Conservation (phyloP, 2,797 vertebrate species). For the Anisognathus igniventris region DNA sequence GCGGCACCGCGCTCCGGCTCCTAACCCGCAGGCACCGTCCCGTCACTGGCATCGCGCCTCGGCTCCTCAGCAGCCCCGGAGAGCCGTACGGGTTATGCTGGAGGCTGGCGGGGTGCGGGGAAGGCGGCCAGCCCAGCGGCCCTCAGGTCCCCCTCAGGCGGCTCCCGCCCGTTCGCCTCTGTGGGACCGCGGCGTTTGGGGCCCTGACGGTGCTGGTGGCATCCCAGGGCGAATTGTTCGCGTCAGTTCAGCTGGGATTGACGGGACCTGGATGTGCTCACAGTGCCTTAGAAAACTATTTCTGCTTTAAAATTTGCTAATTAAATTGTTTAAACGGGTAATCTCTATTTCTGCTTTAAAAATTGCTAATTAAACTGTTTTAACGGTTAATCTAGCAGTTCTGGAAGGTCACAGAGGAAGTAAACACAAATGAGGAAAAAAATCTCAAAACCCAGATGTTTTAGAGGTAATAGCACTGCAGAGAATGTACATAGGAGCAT, state of each 20-base stretch:
- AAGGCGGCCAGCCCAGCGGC: background rate
- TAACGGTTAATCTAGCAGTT: background rate
- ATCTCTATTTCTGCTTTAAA: background rate
- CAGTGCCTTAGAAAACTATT: rapidly evolving
- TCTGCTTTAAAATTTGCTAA: background rate
- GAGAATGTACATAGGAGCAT: background rate
- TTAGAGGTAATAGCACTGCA: background rate
- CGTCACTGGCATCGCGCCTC: too few species aligned
- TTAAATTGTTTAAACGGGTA: background rate
- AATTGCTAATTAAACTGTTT: background rate
- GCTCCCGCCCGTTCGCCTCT: background rate
- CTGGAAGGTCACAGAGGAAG: background rate
- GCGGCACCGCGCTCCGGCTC: too few species aligned
- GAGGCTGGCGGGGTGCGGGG: background rate
- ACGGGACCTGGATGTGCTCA: rapidly evolving
- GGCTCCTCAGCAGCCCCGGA: background rate
- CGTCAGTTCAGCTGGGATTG: rapidly evolving
- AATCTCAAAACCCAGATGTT: rapidly evolving
- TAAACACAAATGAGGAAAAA: background rate
- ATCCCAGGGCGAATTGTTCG: too few species aligned
- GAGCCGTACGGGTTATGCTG: background rate
- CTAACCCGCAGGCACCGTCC: background rate
- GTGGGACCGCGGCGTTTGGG: background rate
- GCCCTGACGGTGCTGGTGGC: background rate
- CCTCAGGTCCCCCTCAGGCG: background rate